Base-by-base conservation (phyloP, 2,797 vertebrate genomes). In the Pseudotriccus pelzelni region DNA sequence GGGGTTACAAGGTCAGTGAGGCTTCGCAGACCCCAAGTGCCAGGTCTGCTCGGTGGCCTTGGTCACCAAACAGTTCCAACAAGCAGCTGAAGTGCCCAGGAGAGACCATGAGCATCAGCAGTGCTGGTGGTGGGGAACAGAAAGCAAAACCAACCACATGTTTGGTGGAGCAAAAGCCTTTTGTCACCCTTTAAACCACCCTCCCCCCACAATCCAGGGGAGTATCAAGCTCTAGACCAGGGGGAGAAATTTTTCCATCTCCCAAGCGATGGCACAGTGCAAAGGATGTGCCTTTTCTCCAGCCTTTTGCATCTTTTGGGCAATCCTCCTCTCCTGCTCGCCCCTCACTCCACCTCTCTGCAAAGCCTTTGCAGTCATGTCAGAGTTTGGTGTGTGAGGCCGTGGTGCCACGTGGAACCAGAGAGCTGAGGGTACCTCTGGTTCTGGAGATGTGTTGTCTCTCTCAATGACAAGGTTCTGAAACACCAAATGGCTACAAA, bases 391-490 rank as follows among this genome's bases (percentile, higher is more conserved):
- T 15, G 78, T 18, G 30, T 14, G 7, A 64, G 74, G 39, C 52
- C 5, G 4, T 4, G 2, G 58, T 50, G 67, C 56, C 63, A 30
- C 22, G 14, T 0, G 20, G 23, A 52, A 56, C 9, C 53, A 78
- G 53, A 43, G 68, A 68, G 37, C 56, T 50, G 23, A 64, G 62
- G 39, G 24, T 14, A 16, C 1, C 13, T 12, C 8, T 16, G 59
- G 47, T 4, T 64, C 83, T 85, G 90, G 55, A 70, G 36, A 6
- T 14, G 69, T 7, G 58, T 3, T 37, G 37, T 64, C 62, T 76
- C 50, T 34, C 46, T 43, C 66, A 27, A 0, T 1, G 46, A 20
- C 0, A 2, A 22, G 59, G 10, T 44, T 39, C 39, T 70, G 70
- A 73, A 78, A 50, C 34, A 22, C 44, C 58, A 17, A 56, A 77